Base-by-base conservation (phyloP, 2,113 vertebrate genomes). In the Brachionichthys hirsutus region DNA sequence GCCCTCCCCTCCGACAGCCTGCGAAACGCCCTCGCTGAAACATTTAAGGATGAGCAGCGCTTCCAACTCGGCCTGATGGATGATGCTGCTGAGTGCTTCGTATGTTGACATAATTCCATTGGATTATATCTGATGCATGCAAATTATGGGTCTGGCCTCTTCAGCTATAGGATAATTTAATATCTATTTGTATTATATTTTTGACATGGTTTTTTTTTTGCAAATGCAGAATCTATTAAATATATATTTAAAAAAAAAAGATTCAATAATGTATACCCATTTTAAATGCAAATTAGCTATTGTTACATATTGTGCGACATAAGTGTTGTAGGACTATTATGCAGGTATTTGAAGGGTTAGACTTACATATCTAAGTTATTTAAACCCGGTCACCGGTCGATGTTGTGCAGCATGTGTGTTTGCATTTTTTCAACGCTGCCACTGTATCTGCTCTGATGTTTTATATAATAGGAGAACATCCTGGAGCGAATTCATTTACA, bases 11-110 rank as follows among this genome's bases (percentile, higher is more conserved):
- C 97, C 0, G 96, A 99, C 84, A 95, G 93, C 53, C 92, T 99
- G 83, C 92, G 97, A 12, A 95, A 94, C 1, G 97, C 97, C 9
- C 91, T 99, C 0, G 97, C 97, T 0, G 95, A 98, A 62, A 99
- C 95, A 36, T 99, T 98, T 85, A 94, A 95, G 83, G 96, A 98
- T 22, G 97, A 98, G 54, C 97, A 96, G 56, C 93, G 97, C n/a
- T 99, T 99, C 86, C 97, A 98, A 60, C 94, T 99, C 17, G 97
- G 97, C 30, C 89, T 96, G 42, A 99, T 99, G 97, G 95, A 99
- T 44, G 97, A 99, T 44, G 97, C 97, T 35, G 97, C 97, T 3
- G 97, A 99, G 78, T 99, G 97, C 86, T 99, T 99, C 81, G 97
- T 98, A 84, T 70, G 96, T 92, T 53, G 16, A 68, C 43, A 13